These are phyloP conservation scores for Petrocephalus schoutedeni DNA, from an alignment of 2,797 vertebrate genomes.

Conservation along the genomic window DNA sequence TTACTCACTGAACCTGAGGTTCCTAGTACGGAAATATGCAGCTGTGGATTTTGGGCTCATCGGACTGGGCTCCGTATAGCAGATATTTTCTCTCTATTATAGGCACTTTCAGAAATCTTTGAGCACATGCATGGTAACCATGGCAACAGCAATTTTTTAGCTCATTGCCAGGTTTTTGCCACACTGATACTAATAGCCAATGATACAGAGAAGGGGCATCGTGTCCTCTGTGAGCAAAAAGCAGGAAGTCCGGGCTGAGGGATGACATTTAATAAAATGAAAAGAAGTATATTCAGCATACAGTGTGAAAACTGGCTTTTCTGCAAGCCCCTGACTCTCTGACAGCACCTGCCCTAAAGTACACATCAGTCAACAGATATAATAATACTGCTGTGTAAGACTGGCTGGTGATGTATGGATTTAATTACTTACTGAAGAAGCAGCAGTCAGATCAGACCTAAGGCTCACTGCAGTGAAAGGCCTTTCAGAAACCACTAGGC, in stretches of 20 bases:
- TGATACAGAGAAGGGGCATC: neutral
- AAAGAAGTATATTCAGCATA: neutral
- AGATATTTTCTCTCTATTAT: conserved; percentile 11
- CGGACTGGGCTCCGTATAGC: neutral
- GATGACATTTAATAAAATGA: neutral
- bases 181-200: conserved; percentile 5
- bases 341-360: neutral
- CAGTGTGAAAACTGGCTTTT: neutral
- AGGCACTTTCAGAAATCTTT: conserved; percentile 9
- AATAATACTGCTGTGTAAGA: neutral
- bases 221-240: neutral
- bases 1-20: neutral
- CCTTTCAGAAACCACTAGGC: neutral
- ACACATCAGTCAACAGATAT: neutral
- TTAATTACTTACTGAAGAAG: neutral
- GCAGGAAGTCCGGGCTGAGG: neutral
- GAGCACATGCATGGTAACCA: conserved; percentile 14
- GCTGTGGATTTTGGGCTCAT: neutral
- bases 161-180: conserved; percentile 3
- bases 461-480: neutral
- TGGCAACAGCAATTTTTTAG: conserved; percentile 6
- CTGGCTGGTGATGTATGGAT: neutral
- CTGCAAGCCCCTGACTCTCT: neutral
- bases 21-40: neutral
- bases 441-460: no score